Evolutionary conservation across 1,140 invertebrate species (phyloP).

Genomic region (Lysiphlebus fabarum): DNA sequence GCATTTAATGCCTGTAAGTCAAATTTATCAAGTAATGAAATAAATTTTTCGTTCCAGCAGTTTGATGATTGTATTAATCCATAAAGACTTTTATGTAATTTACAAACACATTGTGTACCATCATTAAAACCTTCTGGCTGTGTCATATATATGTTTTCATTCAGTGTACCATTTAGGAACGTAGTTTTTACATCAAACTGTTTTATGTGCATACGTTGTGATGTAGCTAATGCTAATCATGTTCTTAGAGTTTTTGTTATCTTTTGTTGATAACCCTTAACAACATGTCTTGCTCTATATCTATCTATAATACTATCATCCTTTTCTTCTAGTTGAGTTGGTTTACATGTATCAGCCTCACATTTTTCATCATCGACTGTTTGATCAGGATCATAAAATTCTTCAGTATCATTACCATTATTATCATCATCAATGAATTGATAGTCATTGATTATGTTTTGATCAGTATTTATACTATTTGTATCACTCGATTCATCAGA

Average conservation of each 20-base stretch:
- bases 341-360: no score
- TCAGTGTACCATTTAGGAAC: constrained; percentile 43
- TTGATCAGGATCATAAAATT: no score
- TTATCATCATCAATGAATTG: no score
- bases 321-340: no score
- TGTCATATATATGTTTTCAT: constrained; percentile 41
- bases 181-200: constrained; percentile 45
- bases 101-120: constrained; percentile 27
- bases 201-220: constrained; percentile 17
- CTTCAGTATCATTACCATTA: no score
- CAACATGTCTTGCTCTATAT: constrained; percentile 29
- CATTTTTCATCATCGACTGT: no score
- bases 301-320: no score
- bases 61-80: constrained; percentile 43
- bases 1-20: constrained; percentile 21
- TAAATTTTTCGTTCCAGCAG: constrained; percentile 42
- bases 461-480: no score
- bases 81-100: constrained; percentile 32
- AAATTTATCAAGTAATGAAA: constrained; percentile 13
- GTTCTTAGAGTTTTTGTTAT: constrained; percentile 19
- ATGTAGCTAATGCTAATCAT: constrained; percentile 19
- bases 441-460: no score
- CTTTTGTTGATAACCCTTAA: constrained; percentile 24
- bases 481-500: no score
- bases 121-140: constrained; percentile 38